Conservation (phyloP, 2,113 vertebrate genomes). For the Syrmaticus mikado region DNA sequence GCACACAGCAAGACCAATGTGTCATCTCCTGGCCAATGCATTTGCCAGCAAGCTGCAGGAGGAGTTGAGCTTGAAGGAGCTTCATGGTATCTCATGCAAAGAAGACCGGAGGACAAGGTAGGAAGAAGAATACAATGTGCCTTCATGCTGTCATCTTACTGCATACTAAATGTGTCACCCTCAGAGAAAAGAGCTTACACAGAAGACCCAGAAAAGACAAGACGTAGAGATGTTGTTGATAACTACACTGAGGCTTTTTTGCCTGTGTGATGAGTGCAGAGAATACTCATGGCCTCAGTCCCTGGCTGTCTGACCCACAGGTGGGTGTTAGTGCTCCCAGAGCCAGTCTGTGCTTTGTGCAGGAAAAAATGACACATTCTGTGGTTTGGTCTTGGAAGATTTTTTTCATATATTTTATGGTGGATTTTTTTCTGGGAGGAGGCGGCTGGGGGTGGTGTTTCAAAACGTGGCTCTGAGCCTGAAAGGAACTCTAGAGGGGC, state of each 20-base stretch:
- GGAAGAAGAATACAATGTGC: not conserved
- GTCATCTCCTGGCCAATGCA: accelerated
- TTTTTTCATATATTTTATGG: not conserved
- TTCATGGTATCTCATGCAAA: not conserved
- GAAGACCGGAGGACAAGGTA: not conserved
- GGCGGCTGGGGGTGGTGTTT: not conserved
- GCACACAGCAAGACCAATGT: not conserved
- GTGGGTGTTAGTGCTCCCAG: not conserved
- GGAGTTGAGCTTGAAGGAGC: not conserved
- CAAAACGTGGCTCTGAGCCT: not conserved
- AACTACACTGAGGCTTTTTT: not conserved
- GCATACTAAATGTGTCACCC: not conserved
- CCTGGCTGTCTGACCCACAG: not conserved
- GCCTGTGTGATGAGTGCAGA: not conserved
- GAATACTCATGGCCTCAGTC: not conserved
- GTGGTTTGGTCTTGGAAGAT: not conserved
- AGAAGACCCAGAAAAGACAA: not conserved
- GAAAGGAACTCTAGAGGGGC: not conserved
- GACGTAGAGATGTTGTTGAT: not conserved
- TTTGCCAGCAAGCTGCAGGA: not conserved
- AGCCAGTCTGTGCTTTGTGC: not conserved
- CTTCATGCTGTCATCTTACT: not conserved
- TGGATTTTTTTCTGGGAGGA: not conserved
- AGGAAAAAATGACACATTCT: accelerated
- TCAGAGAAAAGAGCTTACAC: not conserved